phyloP scores from a whole-genome alignment of 2,113 vertebrate genomes.

The Dunckerocampus dactyliophorus region DNA sequence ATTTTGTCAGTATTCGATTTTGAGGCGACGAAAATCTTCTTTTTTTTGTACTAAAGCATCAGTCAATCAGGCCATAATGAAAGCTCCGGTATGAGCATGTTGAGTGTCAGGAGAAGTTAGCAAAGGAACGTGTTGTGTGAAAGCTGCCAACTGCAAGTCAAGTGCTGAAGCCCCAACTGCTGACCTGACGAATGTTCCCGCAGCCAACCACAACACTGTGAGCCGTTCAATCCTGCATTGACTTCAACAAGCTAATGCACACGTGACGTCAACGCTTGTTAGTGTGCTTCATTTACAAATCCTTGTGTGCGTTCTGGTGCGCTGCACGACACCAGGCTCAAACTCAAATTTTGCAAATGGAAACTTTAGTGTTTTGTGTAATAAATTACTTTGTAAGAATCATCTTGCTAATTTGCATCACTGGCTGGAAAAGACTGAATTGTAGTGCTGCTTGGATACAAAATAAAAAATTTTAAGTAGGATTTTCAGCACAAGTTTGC shows the following conservation, averaged over 20 bases:
- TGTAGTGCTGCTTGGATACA: not conserved
- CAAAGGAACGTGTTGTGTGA: conserved; percentile 43
- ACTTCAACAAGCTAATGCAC: conserved; percentile 54
- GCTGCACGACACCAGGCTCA: conserved; percentile 66
- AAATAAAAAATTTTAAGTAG: not conserved
- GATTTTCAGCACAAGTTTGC: too few species aligned
- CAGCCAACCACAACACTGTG: conserved; percentile 64
- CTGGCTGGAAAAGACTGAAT: conserved; percentile 17
- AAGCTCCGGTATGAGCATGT: conserved; percentile 49
- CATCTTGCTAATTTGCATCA: conserved; percentile 36
- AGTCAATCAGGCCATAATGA: conserved; percentile 69
- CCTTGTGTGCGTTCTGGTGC: conserved; percentile 49
- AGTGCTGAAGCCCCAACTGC: conserved; percentile 62
- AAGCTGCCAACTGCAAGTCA: conserved; percentile 59
- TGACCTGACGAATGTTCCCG: conserved; percentile 66
- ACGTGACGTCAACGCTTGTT: conserved; percentile 47
- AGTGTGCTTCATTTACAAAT: conserved; percentile 53
- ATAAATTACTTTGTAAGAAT: conserved; percentile 77
- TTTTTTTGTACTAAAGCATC: conserved; percentile 68
- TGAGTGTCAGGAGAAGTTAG: conserved; percentile 45
- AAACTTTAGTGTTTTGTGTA: conserved; percentile 74
- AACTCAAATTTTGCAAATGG: conserved; percentile 62
- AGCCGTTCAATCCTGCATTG: conserved; percentile 49
- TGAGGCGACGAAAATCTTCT: conserved; percentile 58
- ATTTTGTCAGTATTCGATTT: conserved; percentile 76